phyloP scores from a whole-genome alignment of 2,113 vertebrate genomes.

The Stigmatopora nigra region DNA sequence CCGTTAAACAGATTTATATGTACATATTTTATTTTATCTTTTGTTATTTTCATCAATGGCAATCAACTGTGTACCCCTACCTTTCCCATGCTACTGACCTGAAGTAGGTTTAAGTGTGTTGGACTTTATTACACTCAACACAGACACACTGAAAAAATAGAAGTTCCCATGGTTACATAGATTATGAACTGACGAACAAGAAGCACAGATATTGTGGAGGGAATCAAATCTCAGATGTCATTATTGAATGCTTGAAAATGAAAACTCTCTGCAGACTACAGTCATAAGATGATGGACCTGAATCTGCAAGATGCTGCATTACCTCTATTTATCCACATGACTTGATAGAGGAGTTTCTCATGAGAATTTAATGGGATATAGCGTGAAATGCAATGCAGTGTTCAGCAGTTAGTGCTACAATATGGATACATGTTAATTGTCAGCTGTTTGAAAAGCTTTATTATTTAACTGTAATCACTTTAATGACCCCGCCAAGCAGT shows the following conservation, averaged over 20 bases:
- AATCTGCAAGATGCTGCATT: background rate
- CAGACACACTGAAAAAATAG: background rate
- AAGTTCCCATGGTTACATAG: constrained; percentile 7
- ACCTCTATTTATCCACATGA: constrained; percentile 1
- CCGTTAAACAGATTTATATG: background rate
- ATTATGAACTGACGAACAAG: constrained; percentile 6
- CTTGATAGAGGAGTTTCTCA: background rate
- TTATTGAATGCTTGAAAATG: constrained; percentile 1
- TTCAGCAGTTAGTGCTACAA: background rate
- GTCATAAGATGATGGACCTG: background rate
- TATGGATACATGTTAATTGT: background rate
- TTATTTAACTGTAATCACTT: background rate
- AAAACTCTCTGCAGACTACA: background rate
- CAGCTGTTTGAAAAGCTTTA: background rate
- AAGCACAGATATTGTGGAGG: constrained; percentile 1
- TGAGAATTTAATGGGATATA: background rate
- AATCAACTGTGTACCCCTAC: background rate
- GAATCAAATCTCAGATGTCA: constrained; percentile 9
- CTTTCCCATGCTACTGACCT: background rate
- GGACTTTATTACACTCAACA: background rate
- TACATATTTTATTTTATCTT: background rate
- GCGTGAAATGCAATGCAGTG: background rate
- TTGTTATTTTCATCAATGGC: background rate
- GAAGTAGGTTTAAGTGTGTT: background rate
- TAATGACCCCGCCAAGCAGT: background rate